A percentile compares a stretch with the other conserved stretches of the same genome.
phyloP scores from a whole-genome alignment of 2,113 vertebrate genomes.

The Bubo scandiacus region DNA sequence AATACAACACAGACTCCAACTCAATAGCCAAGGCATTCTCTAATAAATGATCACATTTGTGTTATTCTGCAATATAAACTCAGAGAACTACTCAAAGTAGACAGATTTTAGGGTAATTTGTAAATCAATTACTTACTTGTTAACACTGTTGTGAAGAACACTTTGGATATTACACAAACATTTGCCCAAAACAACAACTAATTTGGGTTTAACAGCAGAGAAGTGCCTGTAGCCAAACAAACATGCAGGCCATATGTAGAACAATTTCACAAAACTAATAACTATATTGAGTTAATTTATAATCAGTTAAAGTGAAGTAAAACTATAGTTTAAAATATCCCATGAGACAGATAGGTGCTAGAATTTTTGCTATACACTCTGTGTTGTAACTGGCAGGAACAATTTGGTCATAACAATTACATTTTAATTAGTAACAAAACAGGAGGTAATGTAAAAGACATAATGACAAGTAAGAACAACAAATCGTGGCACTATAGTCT shows the following conservation, averaged over 20 bases:
- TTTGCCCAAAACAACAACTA: not conserved
- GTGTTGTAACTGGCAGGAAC: not conserved
- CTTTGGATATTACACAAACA: not conserved
- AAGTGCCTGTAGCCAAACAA: not conserved
- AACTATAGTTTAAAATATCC: not conserved
- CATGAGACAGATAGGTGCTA: not conserved
- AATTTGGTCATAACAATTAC: not conserved
- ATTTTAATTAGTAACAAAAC: not conserved
- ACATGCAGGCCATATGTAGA: not conserved
- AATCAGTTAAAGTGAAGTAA: not conserved
- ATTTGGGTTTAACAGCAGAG: not conserved
- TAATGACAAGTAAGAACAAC: not conserved
- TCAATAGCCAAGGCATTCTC: not conserved
- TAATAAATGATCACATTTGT: not conserved
- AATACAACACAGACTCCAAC: not conserved
- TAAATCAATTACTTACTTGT: conserved; percentile 9
- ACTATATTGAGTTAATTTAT: not conserved
- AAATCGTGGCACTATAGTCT: not conserved
- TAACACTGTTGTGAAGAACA: not conserved
- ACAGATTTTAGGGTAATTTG: conserved; percentile 22
- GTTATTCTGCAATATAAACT: not conserved
- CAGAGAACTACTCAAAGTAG: not conserved
- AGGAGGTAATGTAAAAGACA: not conserved
- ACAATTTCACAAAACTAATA: not conserved
- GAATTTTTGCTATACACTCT: not conserved